Percentiles rank a stretch among this genome's conserved stretches.
These are phyloP conservation scores for Papilio gigon DNA, from an alignment of 2,888 invertebrate species.

Conservation along the genomic window DNA sequence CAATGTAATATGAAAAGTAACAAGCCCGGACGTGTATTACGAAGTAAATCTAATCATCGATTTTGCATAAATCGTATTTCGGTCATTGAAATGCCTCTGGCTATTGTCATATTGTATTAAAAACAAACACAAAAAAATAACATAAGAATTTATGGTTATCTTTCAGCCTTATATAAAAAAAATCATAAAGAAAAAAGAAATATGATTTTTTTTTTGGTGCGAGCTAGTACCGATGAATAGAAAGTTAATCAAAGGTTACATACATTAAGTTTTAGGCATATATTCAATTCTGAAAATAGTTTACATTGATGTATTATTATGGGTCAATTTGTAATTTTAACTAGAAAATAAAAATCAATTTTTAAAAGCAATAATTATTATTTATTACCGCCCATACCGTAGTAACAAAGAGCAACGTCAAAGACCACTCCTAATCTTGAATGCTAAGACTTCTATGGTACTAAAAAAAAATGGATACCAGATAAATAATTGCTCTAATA, in stretches of 20 bases:
- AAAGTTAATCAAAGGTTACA: no score
- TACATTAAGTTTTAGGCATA: no score
- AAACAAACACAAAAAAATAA: background rate
- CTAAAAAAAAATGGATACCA: background rate
- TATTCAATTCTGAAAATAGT: no score
- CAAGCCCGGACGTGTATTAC: conserved; percentile 26
- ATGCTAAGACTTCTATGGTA: background rate
- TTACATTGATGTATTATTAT: no score
- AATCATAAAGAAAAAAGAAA: no score
- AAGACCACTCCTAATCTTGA: background rate
- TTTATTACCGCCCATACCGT: no score
- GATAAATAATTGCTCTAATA: background rate
- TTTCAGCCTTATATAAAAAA: background rate
- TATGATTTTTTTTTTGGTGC: no score
- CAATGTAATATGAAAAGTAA: conserved; percentile 30
- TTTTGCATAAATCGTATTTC: conserved; percentile 17
- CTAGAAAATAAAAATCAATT: no score
- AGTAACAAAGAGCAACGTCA: no score
- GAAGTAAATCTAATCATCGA: conserved; percentile 26
- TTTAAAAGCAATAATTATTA: no score
- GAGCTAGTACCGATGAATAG: no score
- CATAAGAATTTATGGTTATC: background rate
- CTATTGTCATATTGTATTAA: conserved; percentile 1
- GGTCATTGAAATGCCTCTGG: background rate
- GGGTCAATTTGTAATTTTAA: no score